A percentile compares a stretch with the other conserved stretches of the same genome.
phyloP scores from a whole-genome alignment of 2,797 vertebrate species.

The Epinephelus coioides region DNA sequence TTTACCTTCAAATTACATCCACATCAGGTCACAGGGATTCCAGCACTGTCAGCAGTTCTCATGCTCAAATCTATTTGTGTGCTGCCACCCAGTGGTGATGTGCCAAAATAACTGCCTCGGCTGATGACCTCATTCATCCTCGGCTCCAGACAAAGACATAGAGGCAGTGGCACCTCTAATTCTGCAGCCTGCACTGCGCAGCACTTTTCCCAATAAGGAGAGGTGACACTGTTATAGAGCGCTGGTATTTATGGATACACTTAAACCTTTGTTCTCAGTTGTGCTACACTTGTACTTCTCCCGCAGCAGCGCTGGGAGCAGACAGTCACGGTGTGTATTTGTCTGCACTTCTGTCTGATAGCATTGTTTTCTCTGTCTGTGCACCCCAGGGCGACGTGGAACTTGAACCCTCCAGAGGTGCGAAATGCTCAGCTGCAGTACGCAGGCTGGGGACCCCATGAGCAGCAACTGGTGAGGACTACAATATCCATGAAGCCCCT shows the following conservation, averaged over 20 bases:
- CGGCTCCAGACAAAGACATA: constrained; percentile 67
- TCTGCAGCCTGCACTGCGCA: constrained; percentile 63
- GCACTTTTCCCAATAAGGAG: constrained; percentile 60
- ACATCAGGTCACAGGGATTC: constrained; percentile 4
- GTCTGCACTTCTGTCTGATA: constrained; percentile 26
- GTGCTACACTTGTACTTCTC: constrained; percentile 42
- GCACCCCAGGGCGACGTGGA: constrained; percentile 91
- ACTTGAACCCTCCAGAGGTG: constrained; percentile 95
- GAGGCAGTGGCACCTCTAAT: constrained; percentile 67
- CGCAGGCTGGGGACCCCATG: constrained; percentile 96
- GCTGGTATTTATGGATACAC: constrained; percentile 67
- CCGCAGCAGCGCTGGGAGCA: constrained; percentile 1
- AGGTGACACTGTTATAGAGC: constrained; percentile 58
- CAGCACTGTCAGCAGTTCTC: constrained; percentile 1
- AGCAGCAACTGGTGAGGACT: constrained; percentile 95
- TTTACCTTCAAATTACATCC: constrained; percentile 15
- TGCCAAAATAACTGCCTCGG: background rate
- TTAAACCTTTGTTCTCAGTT: constrained; percentile 51
- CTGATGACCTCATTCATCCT: constrained; percentile 73
- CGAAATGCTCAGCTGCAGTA: constrained; percentile 94
- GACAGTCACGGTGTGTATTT: constrained; percentile 34
- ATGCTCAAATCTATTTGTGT: constrained; percentile 44
- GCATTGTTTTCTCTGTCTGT: constrained; percentile 33
- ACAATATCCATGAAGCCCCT: background rate
- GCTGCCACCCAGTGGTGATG: constrained; percentile 76